Percentiles rank a stretch among this genome's conserved stretches.
Evolutionary conservation across 1,140 invertebrate genomes (phyloP).

Genomic region (Bombus pascuorum): DNA sequence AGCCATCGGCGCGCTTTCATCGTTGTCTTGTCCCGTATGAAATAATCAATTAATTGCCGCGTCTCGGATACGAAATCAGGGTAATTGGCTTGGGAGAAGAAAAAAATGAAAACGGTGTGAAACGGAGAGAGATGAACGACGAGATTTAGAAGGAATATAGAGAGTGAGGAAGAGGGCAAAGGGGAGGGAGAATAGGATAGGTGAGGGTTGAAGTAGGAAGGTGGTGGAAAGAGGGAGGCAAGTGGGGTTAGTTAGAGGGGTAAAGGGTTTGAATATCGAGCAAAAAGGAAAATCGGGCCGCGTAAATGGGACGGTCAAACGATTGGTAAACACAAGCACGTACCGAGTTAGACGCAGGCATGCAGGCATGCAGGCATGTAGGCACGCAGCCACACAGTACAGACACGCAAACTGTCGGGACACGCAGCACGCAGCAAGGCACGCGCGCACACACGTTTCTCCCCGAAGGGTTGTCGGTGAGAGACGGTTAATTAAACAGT

Average conservation of each 20-base stretch:
- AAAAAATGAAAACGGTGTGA: not conserved
- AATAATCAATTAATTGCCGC: slow-evolving; percentile 35
- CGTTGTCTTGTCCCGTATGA: not conserved
- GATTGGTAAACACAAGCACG: slow-evolving; percentile 42
- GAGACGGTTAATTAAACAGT: slow-evolving; percentile 21
- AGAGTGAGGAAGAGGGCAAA: not conserved
- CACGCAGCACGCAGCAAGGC: slow-evolving; percentile 14
- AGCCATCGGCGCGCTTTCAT: no score
- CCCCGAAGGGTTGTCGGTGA: not conserved
- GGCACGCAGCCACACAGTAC: not conserved
- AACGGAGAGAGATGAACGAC: not conserved
- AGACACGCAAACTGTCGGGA: not conserved
- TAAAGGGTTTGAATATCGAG: slow-evolving; percentile 20
- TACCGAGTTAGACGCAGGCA: slow-evolving; percentile 11
- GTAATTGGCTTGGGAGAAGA: slow-evolving; percentile 21
- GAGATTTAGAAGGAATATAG: not conserved
- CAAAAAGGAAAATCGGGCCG: slow-evolving; percentile 38
- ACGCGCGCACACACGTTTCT: slow-evolving; percentile 31
- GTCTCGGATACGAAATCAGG: slow-evolving; percentile 40
- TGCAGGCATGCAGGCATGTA: slow-evolving; percentile 18
- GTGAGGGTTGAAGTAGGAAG: not conserved
- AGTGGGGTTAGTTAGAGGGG: not conserved
- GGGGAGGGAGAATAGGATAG: not conserved
- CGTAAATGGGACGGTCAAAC: slow-evolving; percentile 35
- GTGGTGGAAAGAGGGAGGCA: no score